Evolutionary conservation across 2,888 invertebrate genomes (phyloP).

Genomic region (Mamestra brassicae): DNA sequence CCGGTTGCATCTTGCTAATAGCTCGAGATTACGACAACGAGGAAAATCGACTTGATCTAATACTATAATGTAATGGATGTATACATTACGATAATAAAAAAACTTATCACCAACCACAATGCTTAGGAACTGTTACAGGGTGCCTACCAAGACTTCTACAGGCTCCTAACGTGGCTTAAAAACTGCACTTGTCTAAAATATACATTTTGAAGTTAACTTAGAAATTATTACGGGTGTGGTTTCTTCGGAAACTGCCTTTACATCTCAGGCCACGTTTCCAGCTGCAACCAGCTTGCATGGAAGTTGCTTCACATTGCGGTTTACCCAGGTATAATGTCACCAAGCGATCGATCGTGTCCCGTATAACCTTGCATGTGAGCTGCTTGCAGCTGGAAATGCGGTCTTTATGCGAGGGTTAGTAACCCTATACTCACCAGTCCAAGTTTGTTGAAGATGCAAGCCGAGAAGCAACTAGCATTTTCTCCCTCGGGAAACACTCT

Average conservation of each 20-base stretch:
- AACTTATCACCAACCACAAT: neutral
- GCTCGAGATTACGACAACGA: neutral
- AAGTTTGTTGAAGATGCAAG: slow-evolving; percentile 76
- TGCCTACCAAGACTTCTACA: neutral
- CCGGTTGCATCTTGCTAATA: neutral
- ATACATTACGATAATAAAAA: no score
- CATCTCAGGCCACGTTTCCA: neutral
- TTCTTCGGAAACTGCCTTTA: neutral
- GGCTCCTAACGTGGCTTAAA: neutral
- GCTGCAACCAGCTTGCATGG: neutral
- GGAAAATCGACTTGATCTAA: no score
- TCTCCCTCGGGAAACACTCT: slow-evolving; percentile 72
- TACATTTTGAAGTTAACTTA: neutral
- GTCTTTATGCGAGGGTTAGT: no score
- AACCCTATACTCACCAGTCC: slow-evolving; percentile 74
- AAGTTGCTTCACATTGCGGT: neutral
- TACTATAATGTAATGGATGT: no score
- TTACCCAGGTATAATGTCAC: no score
- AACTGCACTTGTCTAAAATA: neutral
- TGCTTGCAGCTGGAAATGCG: no score
- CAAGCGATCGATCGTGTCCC: no score
- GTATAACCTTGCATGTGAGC: no score
- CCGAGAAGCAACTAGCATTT: slow-evolving; percentile 77
- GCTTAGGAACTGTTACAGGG: no score
- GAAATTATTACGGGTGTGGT: neutral